Conservation (phyloP, 2,888 invertebrate genomes). For the Incurvaria masculella region DNA sequence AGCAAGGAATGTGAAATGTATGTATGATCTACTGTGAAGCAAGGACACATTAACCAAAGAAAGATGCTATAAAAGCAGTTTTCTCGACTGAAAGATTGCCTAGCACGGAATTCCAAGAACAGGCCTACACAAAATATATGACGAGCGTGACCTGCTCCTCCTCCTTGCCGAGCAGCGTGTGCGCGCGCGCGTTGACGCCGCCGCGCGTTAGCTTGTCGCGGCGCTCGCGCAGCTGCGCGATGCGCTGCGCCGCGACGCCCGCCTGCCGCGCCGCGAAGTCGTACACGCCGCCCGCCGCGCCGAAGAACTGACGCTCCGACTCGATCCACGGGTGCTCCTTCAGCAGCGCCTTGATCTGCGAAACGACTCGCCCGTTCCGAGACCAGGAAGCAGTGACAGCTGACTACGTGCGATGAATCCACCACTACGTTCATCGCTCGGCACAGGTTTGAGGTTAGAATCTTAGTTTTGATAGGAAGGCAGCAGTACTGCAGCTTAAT, state of each 20-base stretch:
- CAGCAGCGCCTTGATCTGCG: slow-evolving; percentile 36
- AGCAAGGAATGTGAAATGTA: no score
- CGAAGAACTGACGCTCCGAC: slow-evolving; percentile 75
- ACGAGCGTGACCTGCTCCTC: slow-evolving; percentile 77
- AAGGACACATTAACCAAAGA: no score
- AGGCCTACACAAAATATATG: no score
- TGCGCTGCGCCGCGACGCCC: slow-evolving; percentile 49
- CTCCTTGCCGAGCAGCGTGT: slow-evolving; percentile 80
- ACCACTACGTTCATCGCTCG: no score
- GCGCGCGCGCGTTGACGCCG: slow-evolving; percentile 77
- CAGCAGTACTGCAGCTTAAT: no score
- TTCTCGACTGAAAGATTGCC: no score
- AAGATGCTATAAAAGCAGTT: no score
- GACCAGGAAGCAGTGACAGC: background rate
- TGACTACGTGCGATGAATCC: background rate
- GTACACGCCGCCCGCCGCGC: slow-evolving; percentile 65
- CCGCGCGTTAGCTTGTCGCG: slow-evolving; percentile 65
- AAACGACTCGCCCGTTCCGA: no score
- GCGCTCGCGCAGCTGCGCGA: slow-evolving; percentile 55
- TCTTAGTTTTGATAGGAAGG: no score
- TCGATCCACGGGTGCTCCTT: slow-evolving; percentile 71
- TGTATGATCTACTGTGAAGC: no score
- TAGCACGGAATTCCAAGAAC: no score
- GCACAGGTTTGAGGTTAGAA: no score
- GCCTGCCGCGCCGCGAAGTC: slow-evolving; percentile 64